Base-by-base conservation (phyloP, 2,888 invertebrate species). In the Vanessa cardui region DNA sequence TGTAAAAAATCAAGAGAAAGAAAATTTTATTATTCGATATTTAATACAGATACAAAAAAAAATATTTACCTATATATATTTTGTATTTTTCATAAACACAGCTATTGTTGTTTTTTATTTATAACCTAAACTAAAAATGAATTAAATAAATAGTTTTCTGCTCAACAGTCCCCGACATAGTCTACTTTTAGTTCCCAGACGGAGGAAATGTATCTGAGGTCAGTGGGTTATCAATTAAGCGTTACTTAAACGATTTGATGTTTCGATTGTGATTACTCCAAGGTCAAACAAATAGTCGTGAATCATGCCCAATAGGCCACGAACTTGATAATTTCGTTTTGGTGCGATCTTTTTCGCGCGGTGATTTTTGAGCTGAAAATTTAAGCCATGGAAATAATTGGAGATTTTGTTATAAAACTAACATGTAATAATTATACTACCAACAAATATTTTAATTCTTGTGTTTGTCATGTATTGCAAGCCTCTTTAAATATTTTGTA, bases 181-280 rank as follows among this genome's bases (percentile, higher is more conserved):
- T 62, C 45, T 62, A 66, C 47, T 62, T 39, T 39, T 50, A 39
- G 49, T 58, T 49, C 45, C 58, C 67, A 67, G 67, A 67, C 67
- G 20, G 45, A 67, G 67, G 67, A 67, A 67, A 58, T 39, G 62
- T 33, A 18, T 20, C 50, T 58, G 49, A 67, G 67, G 67, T 62
- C 62, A 67, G 58, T 56, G 62, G 67, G 62, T 62, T 62, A 62
- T 67, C 58, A 44, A 47, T 44, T 45, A 45, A 21, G 44, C 4
- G 26, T 21, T 18, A 21, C 58, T 39, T 54, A n/a, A 54, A 46
- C 18, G 45, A 44, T 64, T 64, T 45, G 31, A 54, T 60, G 31
- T 31, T 60, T 64, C 45, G 46, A 60, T 52, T 20, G 26, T 45
- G 31, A 60, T 60, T 52, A 8, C 31, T 9, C 31, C 65, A 65